Evolutionary conservation across 2,113 vertebrate species (phyloP).

Genomic region (Ancistrus triradiatus): DNA sequence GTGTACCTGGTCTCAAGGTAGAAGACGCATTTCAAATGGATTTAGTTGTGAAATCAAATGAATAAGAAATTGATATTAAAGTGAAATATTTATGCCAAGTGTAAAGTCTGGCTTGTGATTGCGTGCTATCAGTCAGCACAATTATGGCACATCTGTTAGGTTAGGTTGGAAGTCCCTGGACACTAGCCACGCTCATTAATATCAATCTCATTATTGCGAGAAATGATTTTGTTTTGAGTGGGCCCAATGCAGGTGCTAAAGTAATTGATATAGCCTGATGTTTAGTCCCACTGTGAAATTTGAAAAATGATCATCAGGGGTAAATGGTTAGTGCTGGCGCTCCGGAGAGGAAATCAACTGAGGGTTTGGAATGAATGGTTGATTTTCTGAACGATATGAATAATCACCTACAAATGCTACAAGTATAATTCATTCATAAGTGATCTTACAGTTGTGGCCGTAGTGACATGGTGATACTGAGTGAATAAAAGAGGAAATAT

Average conservation of each 20-base stretch:
- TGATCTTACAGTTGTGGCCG: not conserved
- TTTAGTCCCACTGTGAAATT: slow-evolving; percentile 23
- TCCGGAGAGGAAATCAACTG: slow-evolving; percentile 16
- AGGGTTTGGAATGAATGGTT: slow-evolving; percentile 14
- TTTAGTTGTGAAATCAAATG: too few species aligned
- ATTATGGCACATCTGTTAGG: slow-evolving; percentile 42
- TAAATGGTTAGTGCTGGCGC: slow-evolving; percentile 27
- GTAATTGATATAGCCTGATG: slow-evolving; percentile 21
- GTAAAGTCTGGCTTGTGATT: slow-evolving; percentile 15
- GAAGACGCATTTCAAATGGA: too few species aligned
- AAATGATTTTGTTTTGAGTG: slow-evolving; percentile 29
- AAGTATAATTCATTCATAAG: not conserved
- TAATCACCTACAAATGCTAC: slow-evolving; percentile 3
- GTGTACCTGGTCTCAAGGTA: too few species aligned
- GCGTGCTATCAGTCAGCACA: slow-evolving; percentile 40
- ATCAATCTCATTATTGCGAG: slow-evolving; percentile 38
- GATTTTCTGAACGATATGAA: too few species aligned
- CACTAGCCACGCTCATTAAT: slow-evolving; percentile 37
- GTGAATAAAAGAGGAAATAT: too few species aligned
- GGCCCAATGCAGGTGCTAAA: slow-evolving; percentile 26
- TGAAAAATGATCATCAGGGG: slow-evolving; percentile 12
- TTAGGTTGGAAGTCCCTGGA: slow-evolving; percentile 34
- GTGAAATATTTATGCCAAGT: not conserved
- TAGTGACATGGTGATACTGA: too few species aligned
- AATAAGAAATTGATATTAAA: too few species aligned